Base-by-base conservation (phyloP, 2,888 invertebrate species). In the Calliopum simillimum region DNA sequence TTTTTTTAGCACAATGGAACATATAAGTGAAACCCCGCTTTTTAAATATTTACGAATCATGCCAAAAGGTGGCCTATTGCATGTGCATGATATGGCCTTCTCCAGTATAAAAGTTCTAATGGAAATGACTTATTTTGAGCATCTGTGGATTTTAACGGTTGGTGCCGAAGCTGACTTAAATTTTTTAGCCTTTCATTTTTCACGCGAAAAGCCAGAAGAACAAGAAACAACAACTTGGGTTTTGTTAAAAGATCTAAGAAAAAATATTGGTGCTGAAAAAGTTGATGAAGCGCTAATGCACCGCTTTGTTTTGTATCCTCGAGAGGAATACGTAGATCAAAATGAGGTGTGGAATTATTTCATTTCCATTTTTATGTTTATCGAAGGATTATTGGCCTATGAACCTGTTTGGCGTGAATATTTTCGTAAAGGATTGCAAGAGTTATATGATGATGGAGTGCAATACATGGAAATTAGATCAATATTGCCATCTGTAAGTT, bases 51-150 rank as follows among this genome's bases (percentile, higher is more conserved):
- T 94, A 16, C 87, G 88, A 68, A 85, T 84, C 59, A 88, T 94
- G 87, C 94, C 94, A 0, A 94, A 94, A 86, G 94, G 93, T 8
- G 91, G 89, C 0, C 88, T 90, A 0, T 84, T 93, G 6, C 93
- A 93, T 79, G 86, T 89, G 0, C 93, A 93, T 78, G 89, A 92
- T 72, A 88, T 89, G 73, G 90, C 90, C 0, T 85, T 91, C 2
- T 86, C 88, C 6, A 89, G 89, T 0, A 83, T 88, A 0, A 90
- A 92, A 71, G 90, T 88, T 74, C 76, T 92, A 0, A 79, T 91
- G 55, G 89, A 90, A n/a, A 69, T 78, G 1, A 76, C 73, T 0
- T 58, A 68, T 4, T 59, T 44, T 2, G 11, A 73, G 0, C 46
- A 78, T 58, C 68, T 80, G n/a, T 80, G 80, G 81, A 53, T 73